These are phyloP conservation scores for Antedon mediterranea DNA, from an alignment of 53 echinoderm and acorn worm species.

Conservation along the genomic window DNA sequence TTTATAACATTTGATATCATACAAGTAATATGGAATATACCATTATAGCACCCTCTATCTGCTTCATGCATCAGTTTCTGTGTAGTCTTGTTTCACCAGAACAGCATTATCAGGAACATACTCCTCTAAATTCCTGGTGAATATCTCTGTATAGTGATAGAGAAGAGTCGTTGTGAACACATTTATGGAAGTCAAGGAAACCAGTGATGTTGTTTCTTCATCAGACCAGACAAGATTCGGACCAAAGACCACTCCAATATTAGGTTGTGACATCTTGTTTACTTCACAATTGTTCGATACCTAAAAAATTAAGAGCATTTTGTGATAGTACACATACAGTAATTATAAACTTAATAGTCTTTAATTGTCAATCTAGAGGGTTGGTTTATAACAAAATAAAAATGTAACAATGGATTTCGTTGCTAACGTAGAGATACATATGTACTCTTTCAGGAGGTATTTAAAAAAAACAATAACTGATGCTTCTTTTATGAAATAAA, in stretches of 20 bases:
- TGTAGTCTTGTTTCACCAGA: neutral
- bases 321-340: no score
- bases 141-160: slow-evolving; percentile 61
- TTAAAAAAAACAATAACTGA: no score
- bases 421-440: no score
- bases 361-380: neutral
- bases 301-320: no score
- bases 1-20: no score
- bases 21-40: no score
- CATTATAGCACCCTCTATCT: neutral
- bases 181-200: slow-evolving; percentile 24
- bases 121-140: slow-evolving; percentile 26
- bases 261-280: neutral
- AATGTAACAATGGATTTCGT: no score
- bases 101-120: neutral
- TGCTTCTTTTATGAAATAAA: no score
- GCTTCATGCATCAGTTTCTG: neutral
- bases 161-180: slow-evolving; percentile 53
- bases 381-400: no score
- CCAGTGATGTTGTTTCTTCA: neutral
- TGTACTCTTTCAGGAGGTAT: no score
- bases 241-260: slow-evolving; percentile 2
- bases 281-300: neutral
- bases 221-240: slow-evolving; percentile 5
- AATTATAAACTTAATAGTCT: neutral